Base-by-base conservation (phyloP, 1,140 invertebrate genomes). In the Tetraneura akinire region DNA sequence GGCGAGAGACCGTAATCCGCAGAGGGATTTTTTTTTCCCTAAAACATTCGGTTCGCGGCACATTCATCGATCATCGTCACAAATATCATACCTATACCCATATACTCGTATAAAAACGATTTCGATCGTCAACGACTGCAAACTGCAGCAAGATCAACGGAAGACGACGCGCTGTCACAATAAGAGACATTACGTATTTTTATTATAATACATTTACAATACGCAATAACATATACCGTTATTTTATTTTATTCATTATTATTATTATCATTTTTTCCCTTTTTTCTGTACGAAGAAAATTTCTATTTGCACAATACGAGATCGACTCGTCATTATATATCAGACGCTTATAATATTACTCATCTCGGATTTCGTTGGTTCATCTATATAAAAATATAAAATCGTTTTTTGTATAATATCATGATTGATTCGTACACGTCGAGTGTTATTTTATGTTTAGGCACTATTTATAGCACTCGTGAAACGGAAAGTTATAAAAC, bases 31-130 rank as follows among this genome's bases (percentile, higher is more conserved):
- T 71, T 49, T 49, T n/a, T 47, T 18, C 37, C 45, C 23, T 9
- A 51, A 71, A 71, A 51, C 68, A 23, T 71, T 71, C 21, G 16
- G 11, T 51, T 23, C 4, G n/a, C n/a, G 13, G 4, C 21, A 23
- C 49, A 2, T 37, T 55, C 74, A 78, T 78, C 74, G 37, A 78
- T 78, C 74, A 78, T 78, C 53, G 74, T 78, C 74, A 78, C 10
- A 18, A 45, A 37, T 37, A 37, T 37, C 8, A 37, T 37, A 37
- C 8, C 3, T 37, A n/a, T n/a, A n/a, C n/a, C n/a, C n/a, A n/a
- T n/a, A n/a, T n/a, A n/a, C n/a, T n/a, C n/a, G n/a, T n/a, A 14
- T 13, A 9, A 21, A 45, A 68, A 23, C 42, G 66, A 29, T 71
- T 71, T 51, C 45, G 66, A 47, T 47, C 37, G 21, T 47, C 37